phyloP scores from a whole-genome alignment of 2,888 invertebrate species.

The Plebejus argus region DNA sequence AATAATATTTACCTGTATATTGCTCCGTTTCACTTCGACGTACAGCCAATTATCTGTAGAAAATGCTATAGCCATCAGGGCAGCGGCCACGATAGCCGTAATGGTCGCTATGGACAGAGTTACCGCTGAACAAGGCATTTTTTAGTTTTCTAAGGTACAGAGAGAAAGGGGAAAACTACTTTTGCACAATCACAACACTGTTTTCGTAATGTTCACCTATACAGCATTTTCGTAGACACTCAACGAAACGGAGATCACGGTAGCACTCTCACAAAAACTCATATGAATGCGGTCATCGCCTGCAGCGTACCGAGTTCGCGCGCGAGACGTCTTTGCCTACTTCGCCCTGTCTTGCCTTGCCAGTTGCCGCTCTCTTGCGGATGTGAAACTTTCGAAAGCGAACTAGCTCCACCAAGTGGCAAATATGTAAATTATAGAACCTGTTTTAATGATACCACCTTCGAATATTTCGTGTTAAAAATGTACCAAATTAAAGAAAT shows the following conservation, averaged over 20 bases:
- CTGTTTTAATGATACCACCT: constrained; percentile 60
- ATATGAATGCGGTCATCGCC: constrained; percentile 80
- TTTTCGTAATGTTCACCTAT: constrained; percentile 69
- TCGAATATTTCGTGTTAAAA: background rate
- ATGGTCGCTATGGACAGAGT: constrained; percentile 97
- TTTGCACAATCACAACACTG: constrained; percentile 76
- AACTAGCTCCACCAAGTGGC: constrained; percentile 74
- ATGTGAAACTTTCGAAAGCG: constrained; percentile 81
- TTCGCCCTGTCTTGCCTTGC: constrained; percentile 65
- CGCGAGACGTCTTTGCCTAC: constrained; percentile 76
- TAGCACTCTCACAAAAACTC: constrained; percentile 77
- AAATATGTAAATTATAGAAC: constrained; percentile 75
- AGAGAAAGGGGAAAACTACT: constrained; percentile 57
- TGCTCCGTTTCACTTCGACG: constrained; percentile 93
- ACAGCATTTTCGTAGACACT: constrained; percentile 78
- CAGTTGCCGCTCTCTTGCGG: constrained; percentile 79
- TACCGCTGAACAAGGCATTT: constrained; percentile 96
- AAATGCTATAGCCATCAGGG: constrained; percentile 95
- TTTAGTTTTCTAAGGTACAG: constrained; percentile 65
- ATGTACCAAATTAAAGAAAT: constrained; percentile 39
- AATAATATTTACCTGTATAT: constrained; percentile 87
- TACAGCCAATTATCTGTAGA: constrained; percentile 98
- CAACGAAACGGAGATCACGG: constrained; percentile 72
- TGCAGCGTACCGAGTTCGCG: constrained; percentile 77
- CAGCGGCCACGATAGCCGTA: constrained; percentile 96